Evolutionary conservation across 1,140 invertebrate genomes (phyloP).

Genomic region (Drosophila persimilis): DNA sequence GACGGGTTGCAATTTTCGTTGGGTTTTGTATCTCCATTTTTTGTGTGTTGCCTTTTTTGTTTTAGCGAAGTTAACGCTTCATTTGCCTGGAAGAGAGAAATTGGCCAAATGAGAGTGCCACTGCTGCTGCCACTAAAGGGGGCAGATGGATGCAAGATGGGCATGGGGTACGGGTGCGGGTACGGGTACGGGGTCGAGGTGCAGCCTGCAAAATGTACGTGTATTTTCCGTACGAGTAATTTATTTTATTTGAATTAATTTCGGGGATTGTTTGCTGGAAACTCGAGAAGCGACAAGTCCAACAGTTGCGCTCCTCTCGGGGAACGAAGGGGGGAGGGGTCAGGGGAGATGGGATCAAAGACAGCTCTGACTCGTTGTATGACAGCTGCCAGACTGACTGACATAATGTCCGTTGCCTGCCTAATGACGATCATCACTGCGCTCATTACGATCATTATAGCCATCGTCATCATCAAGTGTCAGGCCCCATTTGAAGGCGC

Average conservation of each 20-base stretch:
- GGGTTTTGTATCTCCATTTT: constrained; percentile 9
- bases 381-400: constrained; percentile 77
- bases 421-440: constrained; percentile 56
- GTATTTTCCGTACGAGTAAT: constrained; percentile 32
- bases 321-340: no score
- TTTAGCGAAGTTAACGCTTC: constrained; percentile 68
- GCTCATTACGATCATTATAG: constrained; percentile 19
- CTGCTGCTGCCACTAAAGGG: neutral
- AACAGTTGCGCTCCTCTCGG: constrained; percentile 34
- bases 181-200: constrained; percentile 33
- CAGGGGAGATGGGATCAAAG: constrained; percentile 2
- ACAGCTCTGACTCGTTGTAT: constrained; percentile 46
- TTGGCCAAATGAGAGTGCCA: constrained; percentile 28
- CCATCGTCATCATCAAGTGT: constrained; percentile 51
- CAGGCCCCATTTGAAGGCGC: constrained; percentile 26
- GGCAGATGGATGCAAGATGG: neutral
- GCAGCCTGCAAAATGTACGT: constrained; percentile 42
- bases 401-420: constrained; percentile 69
- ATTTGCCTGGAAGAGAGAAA: constrained; percentile 71
- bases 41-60: neutral
- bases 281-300: constrained; percentile 53
- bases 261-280: constrained; percentile 55
- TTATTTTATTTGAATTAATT: constrained; percentile 48
- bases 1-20: constrained; percentile 68
- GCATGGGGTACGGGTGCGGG: neutral